These are phyloP conservation scores for Drosophila mojavensis DNA, from an alignment of 1,140 invertebrate species.

Conservation along the genomic window DNA sequence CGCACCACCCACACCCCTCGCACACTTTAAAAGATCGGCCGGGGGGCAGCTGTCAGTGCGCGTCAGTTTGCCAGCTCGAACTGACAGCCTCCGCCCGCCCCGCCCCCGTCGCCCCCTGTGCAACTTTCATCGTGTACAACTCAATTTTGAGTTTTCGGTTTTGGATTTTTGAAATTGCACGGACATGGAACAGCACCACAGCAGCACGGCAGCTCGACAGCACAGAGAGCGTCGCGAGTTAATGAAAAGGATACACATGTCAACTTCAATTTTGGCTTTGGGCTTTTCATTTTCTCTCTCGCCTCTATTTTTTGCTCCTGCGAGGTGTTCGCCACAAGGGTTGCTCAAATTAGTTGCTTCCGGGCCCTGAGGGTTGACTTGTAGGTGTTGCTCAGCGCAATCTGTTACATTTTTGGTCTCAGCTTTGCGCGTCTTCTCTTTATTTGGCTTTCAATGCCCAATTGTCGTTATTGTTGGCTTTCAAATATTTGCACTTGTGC, in stretches of 20 bases:
- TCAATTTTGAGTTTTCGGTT: conserved; percentile 76
- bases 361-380: conserved; percentile 64
- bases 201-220: conserved; percentile 24
- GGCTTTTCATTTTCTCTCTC: conserved; percentile 47
- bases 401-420: conserved; percentile 75
- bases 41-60: conserved; percentile 64
- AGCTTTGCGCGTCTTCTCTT: conserved; percentile 2
- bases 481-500: conserved; percentile 78
- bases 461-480: conserved; percentile 40
- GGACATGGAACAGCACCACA: conserved; percentile 45
- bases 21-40: conserved; percentile 61
- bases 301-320: conserved; percentile 36
- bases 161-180: conserved; percentile 62
- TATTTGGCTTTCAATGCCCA: conserved; percentile 10
- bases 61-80: conserved; percentile 73
- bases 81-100: conserved; percentile 64
- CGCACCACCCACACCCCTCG: conserved; percentile 11
- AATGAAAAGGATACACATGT: conserved; percentile 84
- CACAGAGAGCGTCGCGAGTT: conserved; percentile 71
- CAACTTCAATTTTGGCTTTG: conserved; percentile 79
- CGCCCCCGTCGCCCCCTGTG: conserved; percentile 29
- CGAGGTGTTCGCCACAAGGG: conserved; percentile 78
- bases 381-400: conserved; percentile 73
- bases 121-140: conserved; percentile 57
- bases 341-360: conserved; percentile 79